phyloP scores from a whole-genome alignment of 2,113 vertebrate genomes.

The Hippocampus guttulatus region DNA sequence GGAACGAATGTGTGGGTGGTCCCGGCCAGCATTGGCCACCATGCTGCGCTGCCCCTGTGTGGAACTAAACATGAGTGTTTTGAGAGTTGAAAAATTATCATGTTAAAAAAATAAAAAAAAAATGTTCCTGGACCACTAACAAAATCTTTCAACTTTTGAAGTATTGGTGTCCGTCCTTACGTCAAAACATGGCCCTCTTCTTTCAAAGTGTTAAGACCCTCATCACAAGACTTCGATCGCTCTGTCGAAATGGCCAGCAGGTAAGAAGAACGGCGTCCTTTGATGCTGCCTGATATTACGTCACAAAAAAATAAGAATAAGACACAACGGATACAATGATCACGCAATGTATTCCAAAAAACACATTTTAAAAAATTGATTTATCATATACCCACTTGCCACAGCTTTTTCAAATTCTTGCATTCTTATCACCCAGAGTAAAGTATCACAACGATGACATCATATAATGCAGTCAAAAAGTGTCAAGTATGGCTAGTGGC shows the following conservation, averaged over 20 bases:
- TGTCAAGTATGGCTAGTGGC: too few species aligned
- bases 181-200: conserved; percentile 80
- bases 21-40: too few species aligned
- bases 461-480: neutral
- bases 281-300: conserved; percentile 79
- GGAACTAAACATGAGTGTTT: too few species aligned
- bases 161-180: conserved; percentile 55
- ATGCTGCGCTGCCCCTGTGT: too few species aligned
- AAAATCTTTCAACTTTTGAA: neutral
- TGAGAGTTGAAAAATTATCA: too few species aligned
- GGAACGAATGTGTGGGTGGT: too few species aligned
- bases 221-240: conserved; percentile 94
- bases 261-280: conserved; percentile 89
- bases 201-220: conserved; percentile 88
- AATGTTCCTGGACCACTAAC: neutral
- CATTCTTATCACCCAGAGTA: neutral
- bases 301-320: neutral
- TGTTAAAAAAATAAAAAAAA: too few species aligned
- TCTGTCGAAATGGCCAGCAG: conserved; percentile 90
- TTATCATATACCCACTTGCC: neutral
- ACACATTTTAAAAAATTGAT: neutral
- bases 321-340: neutral
- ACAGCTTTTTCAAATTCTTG: neutral
- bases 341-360: neutral
- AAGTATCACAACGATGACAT: neutral